These are phyloP conservation scores for Tenthredo amoena DNA, from an alignment of 2,888 invertebrate genomes.

Conservation along the genomic window DNA sequence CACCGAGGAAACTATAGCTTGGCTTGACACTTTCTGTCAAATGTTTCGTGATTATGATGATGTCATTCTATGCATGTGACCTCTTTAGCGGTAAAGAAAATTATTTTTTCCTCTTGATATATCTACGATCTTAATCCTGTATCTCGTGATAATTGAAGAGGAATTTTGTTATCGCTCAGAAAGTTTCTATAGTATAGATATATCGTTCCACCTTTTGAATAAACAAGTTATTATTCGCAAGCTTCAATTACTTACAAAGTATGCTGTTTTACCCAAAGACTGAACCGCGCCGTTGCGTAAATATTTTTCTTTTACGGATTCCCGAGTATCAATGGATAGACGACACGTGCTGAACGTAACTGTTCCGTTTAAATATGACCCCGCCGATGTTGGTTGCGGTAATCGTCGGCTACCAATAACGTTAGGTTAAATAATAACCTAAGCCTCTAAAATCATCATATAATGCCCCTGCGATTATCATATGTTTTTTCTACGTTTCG, in stretches of 20 bases:
- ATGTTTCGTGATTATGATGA: background rate
- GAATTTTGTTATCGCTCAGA: background rate
- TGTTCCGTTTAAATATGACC: background rate
- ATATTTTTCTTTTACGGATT: background rate
- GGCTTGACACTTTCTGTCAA: conserved; percentile 14
- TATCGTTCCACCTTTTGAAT: background rate
- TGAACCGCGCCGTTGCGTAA: background rate
- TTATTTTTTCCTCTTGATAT: background rate
- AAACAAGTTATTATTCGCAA: background rate
- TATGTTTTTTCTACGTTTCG: background rate
- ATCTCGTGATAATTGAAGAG: background rate
- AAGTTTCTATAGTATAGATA: background rate
- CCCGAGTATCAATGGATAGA: background rate
- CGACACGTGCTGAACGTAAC: background rate
- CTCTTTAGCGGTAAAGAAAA: background rate
- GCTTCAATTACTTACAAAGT: background rate
- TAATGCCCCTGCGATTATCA: background rate
- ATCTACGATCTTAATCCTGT: background rate
- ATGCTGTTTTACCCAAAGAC: background rate
- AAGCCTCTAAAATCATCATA: too few relatives aligned
- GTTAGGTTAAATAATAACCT: too few relatives aligned
- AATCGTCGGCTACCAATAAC: background rate
- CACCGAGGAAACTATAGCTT: background rate
- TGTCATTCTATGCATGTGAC: background rate
- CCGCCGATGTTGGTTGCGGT: background rate